These are phyloP conservation scores for Vultur gryphus DNA, from an alignment of 2,797 vertebrate genomes.

Conservation along the genomic window DNA sequence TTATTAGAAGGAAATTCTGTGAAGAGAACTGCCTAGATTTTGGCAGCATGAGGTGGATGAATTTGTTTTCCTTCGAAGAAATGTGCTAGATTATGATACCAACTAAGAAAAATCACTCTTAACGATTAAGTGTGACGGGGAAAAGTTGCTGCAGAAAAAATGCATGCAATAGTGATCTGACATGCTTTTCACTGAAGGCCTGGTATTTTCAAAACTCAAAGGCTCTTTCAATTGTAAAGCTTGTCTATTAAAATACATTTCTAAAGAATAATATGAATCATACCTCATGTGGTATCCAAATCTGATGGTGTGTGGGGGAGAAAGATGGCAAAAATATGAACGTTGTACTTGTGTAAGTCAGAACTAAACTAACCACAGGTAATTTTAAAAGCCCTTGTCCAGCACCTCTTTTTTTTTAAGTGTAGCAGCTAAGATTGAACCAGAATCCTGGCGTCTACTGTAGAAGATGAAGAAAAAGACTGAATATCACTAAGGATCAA, in stretches of 20 bases:
- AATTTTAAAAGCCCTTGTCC: constrained; percentile 21
- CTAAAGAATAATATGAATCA: constrained; percentile 58
- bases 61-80: not conserved
- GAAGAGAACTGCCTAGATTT: not conserved
- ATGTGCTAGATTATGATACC: not conserved
- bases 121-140: not conserved
- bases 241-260: constrained; percentile 38
- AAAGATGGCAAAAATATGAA: not conserved
- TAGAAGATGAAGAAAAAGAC: not conserved
- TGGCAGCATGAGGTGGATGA: not conserved
- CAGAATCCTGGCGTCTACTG: not conserved
- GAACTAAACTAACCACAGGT: constrained; percentile 45
- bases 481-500: not conserved
- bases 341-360: constrained; percentile 7
- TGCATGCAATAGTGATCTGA: not conserved
- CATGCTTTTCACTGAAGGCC: not conserved
- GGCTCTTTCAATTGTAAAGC: not conserved
- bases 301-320: constrained; percentile 11
- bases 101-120: not conserved
- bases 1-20: not conserved
- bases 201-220: not conserved
- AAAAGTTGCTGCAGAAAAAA: not conserved
- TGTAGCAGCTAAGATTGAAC: not conserved
- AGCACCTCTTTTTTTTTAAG: not conserved
- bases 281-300: constrained; percentile 17